Evolutionary conservation across 2,888 invertebrate genomes (phyloP).

Genomic region (Nebria salina): DNA sequence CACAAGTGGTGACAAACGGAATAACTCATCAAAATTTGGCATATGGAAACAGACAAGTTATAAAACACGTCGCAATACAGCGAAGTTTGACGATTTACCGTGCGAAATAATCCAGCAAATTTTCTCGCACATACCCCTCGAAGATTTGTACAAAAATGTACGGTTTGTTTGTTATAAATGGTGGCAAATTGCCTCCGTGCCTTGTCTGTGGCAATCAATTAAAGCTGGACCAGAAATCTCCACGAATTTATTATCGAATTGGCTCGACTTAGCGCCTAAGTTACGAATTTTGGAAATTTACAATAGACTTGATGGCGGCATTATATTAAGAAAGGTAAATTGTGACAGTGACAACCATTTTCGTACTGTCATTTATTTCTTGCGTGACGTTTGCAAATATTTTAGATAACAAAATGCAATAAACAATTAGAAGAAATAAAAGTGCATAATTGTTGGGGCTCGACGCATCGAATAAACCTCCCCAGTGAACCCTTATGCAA

Average conservation of each 20-base stretch:
- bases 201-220: constrained; percentile 34
- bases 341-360: background rate
- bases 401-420: constrained; percentile 28
- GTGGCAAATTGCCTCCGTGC: constrained; percentile 11
- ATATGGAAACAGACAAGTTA: background rate
- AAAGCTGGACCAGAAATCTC: constrained; percentile 25
- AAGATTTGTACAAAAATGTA: constrained; percentile 23
- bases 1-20: background rate
- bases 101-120: constrained; percentile 11
- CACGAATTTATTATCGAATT: constrained; percentile 6
- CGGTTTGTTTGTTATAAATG: constrained; percentile 25
- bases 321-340: constrained; percentile 32
- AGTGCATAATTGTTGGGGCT: constrained; percentile 34
- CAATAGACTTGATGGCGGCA: constrained; percentile 21
- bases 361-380: background rate
- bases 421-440: constrained; percentile 28
- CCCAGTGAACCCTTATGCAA: constrained; percentile 35
- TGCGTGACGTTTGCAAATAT: background rate
- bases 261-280: constrained; percentile 27
- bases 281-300: constrained; percentile 20
- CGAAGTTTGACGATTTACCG: constrained; percentile 27
- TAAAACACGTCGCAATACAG: constrained; percentile 4
- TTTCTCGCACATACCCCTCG: constrained; percentile 22
- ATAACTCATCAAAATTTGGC: background rate
- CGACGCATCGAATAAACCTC: constrained; percentile 9